These are phyloP conservation scores for Tauraco hartlaubi DNA, from an alignment of 2,797 vertebrate species.

Conservation along the genomic window DNA sequence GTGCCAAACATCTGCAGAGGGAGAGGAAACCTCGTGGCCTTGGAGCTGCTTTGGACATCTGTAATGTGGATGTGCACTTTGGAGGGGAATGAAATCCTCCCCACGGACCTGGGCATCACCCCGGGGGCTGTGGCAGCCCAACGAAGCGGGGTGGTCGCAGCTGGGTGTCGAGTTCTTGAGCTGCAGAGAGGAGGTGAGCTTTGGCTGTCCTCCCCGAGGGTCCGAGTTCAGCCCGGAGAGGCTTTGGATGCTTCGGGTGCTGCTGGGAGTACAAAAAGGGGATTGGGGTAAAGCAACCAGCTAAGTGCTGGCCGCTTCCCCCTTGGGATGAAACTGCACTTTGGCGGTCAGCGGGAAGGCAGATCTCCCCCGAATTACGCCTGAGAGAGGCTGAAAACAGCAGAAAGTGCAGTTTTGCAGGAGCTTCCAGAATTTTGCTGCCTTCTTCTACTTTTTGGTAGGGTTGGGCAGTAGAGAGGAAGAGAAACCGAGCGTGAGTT, in stretches of 20 bases:
- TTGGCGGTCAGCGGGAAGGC: background rate
- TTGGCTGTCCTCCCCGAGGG: background rate
- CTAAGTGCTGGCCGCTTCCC: background rate
- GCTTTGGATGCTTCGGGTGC: fast-evolving
- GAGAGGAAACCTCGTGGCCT: background rate
- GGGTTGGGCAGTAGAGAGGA: background rate
- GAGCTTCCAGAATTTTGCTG: background rate
- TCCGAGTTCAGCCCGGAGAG: background rate
- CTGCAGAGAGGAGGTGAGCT: background rate
- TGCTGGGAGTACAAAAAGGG: background rate
- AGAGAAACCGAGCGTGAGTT: background rate
- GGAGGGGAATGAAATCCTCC: background rate
- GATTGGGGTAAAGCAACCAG: background rate
- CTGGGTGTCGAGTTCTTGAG: too few relatives aligned
- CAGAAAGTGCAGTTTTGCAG: background rate
- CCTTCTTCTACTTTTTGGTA: background rate
- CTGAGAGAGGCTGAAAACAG: background rate
- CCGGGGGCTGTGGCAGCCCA: background rate
- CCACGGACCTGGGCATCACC: background rate
- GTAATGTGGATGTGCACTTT: too few relatives aligned
- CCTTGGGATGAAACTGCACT: too few relatives aligned
- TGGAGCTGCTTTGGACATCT: background rate
- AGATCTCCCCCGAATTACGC: background rate
- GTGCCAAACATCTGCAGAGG: background rate
- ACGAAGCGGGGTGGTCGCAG: too few relatives aligned